Evolutionary conservation across 2,113 vertebrate genomes (phyloP), one percentile per base, ranked within the genome.

Genomic region (Pipra filicauda): DNA sequence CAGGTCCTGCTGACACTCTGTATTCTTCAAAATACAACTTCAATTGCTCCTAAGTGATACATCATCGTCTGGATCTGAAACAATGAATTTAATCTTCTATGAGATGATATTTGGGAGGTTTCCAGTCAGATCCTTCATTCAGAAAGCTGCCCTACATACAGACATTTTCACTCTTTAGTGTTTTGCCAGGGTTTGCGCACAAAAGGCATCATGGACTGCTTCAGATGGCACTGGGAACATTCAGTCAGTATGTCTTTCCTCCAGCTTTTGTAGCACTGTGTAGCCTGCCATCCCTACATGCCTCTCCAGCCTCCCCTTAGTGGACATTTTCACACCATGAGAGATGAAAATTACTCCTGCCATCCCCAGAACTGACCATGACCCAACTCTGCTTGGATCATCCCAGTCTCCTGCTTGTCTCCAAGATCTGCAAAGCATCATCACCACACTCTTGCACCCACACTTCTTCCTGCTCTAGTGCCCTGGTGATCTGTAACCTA

Each of bases 341-440:
- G 27, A 64, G 30, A 57, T 24, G 35, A 79, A 78, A 71, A 66
- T 46, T 57, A 37, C 3, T n/a, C 21, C 28, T 51, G 54, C 31
- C 19, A 19, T 44, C 8, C 59, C 44, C 78, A 76, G 57, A 71
- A 49, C 4, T 10, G 12, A 54, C 54, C 22, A 30, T 13, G 57
- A 69, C 51, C 7, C 2, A 4, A 12, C 30, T 52, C 58, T 54
- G 18, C 8, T 49, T 1, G 2, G 15, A 61, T 0, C 1, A 11
- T 39, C 39, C n/a, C 44, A 37, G 30, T 44, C 21, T 69, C 54
- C 58, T 52, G 19, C 33, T 39, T 72, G 9, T 44, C 46, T 69
- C 35, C 31, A 24, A 43, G 12, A 19, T 33, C 61, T 58, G 28
- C 15, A 72, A 75, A 52, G 8, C 18, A 15, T n/a, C 52, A 23